Evolutionary conservation across 2,888 invertebrate species (phyloP), one percentile per base, ranked within the genome.

Genomic region (Acanthopleura granulata): DNA sequence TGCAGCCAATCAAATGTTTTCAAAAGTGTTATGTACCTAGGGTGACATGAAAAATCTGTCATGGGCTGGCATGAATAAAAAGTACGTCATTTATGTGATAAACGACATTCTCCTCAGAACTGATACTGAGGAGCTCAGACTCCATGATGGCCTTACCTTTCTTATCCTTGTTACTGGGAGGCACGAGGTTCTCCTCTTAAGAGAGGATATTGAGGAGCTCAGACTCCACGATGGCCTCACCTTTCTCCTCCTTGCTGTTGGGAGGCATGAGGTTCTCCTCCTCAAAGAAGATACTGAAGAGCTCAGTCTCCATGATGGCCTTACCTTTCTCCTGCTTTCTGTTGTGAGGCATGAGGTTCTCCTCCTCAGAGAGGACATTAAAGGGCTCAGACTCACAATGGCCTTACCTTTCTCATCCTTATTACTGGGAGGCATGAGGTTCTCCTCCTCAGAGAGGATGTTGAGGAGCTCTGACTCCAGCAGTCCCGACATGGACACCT

Each of bases 361-460:
- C 30, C 30, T 66, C 69, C 25, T 66, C 16, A 18, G 69, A 25
- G 3, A 66, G 30, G 18, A 66, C 9, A 27, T 4, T 29, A 18
- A 66, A 25, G 18, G 14, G 30, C 25, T 66, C 69, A 29, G 6
- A 25, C 69, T 66, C 40, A 40, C 9, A 40, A 40, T 40, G 40
- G 9, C 40, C 57, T 74, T 75, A 88, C 89, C 89, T 83, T 89
- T 89, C 77, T 89, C 89, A 77, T 88, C 88, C 80, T 84, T 88
- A 88, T 77, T 30, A 74, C 75, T 9, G 75, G 71, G 71, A 49
- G 71, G 40, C 71, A 49, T 71, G 15, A 71, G 71, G 40, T 40
- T 71, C 16, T 71, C 50, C 25, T 71, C 71, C n/a, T 71, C 71
- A 14, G 71, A 40, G 1, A 71, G 50, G 18, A 71, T 49, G n/a